Evolutionary conservation across 2,888 invertebrate genomes (phyloP).

Genomic region (Ornithoptera priamus): DNA sequence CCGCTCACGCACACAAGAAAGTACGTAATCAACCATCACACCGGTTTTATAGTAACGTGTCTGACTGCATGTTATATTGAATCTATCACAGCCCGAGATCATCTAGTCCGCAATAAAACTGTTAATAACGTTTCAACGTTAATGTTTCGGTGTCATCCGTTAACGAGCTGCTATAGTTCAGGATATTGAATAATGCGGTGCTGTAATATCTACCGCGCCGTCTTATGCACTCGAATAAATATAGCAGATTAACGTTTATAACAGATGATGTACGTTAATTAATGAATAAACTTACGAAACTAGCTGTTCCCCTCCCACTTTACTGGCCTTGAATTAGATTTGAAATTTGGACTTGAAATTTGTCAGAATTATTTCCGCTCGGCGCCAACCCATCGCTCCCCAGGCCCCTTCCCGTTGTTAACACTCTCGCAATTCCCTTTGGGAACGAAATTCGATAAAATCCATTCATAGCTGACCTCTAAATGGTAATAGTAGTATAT

Average conservation of each 20-base stretch:
- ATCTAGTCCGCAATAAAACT: constrained; percentile 6
- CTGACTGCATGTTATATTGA: background rate
- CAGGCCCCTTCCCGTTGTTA: no score
- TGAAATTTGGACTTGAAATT: no score
- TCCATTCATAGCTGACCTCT: no score
- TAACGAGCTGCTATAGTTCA: constrained; percentile 4
- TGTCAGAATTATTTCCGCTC: no score
- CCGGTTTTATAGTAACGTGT: background rate
- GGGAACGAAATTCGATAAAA: no score
- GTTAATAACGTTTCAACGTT: constrained; percentile 4
- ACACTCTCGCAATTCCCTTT: no score
- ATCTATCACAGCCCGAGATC: background rate
- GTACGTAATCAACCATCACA: background rate
- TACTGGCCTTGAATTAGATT: no score
- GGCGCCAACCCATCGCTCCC: no score
- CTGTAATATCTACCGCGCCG: constrained; percentile 3
- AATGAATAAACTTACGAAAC: background rate
- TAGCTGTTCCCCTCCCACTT: no score
- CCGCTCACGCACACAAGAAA: background rate
- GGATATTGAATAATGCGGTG: constrained; percentile 22
- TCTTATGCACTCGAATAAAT: constrained; percentile 24
- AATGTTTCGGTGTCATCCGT: constrained; percentile 5
- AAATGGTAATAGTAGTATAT: no score
- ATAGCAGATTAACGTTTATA: constrained; percentile 16
- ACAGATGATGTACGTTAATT: background rate